Base-by-base conservation (phyloP, 2,888 invertebrate species). In the Hipparchia sbordonii region DNA sequence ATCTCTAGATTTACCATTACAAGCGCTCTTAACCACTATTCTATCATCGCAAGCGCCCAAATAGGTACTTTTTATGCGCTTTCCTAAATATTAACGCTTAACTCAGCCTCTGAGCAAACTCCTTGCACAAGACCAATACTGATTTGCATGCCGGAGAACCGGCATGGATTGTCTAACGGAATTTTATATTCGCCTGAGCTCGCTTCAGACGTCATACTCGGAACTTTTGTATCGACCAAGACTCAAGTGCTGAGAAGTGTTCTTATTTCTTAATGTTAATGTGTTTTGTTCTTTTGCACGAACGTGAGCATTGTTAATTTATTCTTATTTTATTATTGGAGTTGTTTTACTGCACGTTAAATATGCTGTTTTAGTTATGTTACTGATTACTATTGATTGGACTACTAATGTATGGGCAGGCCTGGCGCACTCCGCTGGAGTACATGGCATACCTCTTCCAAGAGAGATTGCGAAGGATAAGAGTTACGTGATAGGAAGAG, bases 221-320 rank as follows among this genome's bases (percentile, higher is more conserved):
- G 75, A 79, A 84, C 80, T 84, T 85, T 85, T 84, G 84, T 85
- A 80, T 78, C 75, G 80, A 81, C 80, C 81, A 82, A 84, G 84
- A 78, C 84, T 82, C 82, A 9, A 63, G 48, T 48, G 13, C 23
- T 63, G 13, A 46, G 61, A 45, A 61, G 45, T 61, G 45, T 12
- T 39, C 60, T 61, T 45, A 45, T 61, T 61, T 61, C 45, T 7
- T 61, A 61, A 60, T 60, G 39, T n/a, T 45, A 39, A 60, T 60
- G 33, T 60, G 45, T 39, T 56, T 13, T 56, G 2, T 13, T 56
- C 6, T 56, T 56, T 56, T 56, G 7, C 6, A 7, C 54, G 39
- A 56, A 13, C n/a, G n/a, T 57, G 48, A 48, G 39, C 39, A 39
- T 48, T 6, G 48, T 48, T 48, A 39, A 39, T 39, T 39, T 39